phyloP scores from a whole-genome alignment of 2,797 vertebrate genomes.

The Myotis findleyi region DNA sequence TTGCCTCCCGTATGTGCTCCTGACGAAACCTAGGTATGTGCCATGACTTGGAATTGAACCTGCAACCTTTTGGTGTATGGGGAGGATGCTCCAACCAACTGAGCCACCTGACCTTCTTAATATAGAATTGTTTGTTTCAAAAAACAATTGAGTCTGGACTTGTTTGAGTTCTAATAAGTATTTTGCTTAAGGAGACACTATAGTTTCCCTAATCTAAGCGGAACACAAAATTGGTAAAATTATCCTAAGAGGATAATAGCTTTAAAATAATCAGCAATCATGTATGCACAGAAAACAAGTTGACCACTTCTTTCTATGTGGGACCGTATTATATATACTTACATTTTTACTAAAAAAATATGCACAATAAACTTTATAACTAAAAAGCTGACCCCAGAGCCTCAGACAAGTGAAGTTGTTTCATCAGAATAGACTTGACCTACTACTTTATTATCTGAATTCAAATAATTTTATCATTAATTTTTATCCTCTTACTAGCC shows the following conservation, averaged over 20 bases:
- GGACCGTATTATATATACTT: background rate
- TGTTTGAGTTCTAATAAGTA: background rate
- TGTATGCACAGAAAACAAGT: background rate
- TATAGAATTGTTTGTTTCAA: background rate
- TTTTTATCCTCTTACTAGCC: constrained; percentile 1
- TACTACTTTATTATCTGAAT: constrained; percentile 51
- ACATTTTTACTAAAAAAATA: constrained; percentile 59
- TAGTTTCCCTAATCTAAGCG: background rate
- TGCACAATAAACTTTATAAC: constrained; percentile 14
- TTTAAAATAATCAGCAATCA: background rate
- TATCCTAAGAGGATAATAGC: background rate
- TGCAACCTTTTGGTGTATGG: too few relatives aligned
- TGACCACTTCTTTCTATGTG: background rate
- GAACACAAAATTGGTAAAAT: background rate
- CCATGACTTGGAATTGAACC: too few relatives aligned
- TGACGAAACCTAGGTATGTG: too few relatives aligned
- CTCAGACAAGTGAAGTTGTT: background rate
- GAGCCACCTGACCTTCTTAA: background rate
- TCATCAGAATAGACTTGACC: background rate
- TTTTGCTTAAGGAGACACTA: background rate
- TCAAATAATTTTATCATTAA: constrained; percentile 15
- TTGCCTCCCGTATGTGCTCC: too few relatives aligned
- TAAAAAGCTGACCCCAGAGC: constrained; percentile 34
- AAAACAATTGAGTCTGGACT: background rate
- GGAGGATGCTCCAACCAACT: too few relatives aligned